These are phyloP conservation scores for pig (Sus scrofa) DNA, from an alignment of 2,113 vertebrate genomes.

Conservation along the genomic window DNA sequence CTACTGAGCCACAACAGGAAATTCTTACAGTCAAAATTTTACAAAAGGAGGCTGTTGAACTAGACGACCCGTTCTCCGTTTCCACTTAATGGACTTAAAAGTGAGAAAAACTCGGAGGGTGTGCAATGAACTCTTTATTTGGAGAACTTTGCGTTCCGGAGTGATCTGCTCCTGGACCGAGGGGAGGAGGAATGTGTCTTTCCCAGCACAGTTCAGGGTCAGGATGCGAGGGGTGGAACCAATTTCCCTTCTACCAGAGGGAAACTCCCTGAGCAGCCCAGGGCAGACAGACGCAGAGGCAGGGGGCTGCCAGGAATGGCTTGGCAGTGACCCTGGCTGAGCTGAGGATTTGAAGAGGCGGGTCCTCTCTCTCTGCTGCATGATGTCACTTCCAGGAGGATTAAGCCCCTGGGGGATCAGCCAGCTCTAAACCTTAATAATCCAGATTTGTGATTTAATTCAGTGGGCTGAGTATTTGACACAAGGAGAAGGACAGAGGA, in stretches of 20 bases:
- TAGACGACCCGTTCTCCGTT: neutral
- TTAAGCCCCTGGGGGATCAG: conserved; percentile 59
- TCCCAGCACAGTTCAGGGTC: accelerated
- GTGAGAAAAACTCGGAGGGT: neutral
- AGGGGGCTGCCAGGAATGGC: neutral
- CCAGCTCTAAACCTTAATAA: conserved; percentile 64
- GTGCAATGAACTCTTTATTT: neutral
- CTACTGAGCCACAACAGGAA: too few relatives aligned
- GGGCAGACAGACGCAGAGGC: accelerated
- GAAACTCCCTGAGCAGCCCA: accelerated
- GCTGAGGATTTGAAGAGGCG: neutral
- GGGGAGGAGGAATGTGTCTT: neutral
- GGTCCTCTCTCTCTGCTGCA: neutral
- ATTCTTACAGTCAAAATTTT: neutral
- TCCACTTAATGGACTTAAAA: neutral
- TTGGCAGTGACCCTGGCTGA: neutral
- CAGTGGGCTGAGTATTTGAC: neutral
- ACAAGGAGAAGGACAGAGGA: neutral
- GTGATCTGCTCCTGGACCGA: accelerated
- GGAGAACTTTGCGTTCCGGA: neutral
- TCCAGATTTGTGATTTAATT: conserved; percentile 76
- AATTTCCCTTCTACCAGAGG: neutral
- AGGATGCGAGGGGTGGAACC: accelerated
- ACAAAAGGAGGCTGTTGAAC: neutral
- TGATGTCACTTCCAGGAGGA: neutral